These are phyloP conservation scores for Cliona cf. orientalis DNA, from an alignment of 37 sponge, comb jelly and placozoan genomes.

Conservation along the genomic window DNA sequence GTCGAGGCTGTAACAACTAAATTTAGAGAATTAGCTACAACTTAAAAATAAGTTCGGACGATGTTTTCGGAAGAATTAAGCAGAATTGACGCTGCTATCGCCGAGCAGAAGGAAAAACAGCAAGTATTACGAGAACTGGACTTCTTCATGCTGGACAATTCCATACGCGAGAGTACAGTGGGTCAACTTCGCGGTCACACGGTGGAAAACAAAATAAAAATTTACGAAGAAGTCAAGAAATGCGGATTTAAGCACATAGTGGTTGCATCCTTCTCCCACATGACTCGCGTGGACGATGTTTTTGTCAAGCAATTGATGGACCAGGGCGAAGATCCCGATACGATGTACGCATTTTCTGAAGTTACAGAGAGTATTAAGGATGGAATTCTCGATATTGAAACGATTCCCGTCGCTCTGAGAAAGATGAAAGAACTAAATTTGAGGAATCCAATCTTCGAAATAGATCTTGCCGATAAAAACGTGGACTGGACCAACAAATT, in stretches of 20 bases:
- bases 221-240: constrained; percentile 73
- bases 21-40: too few species aligned
- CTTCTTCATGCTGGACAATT: constrained; percentile 87
- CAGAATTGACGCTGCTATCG: too few species aligned
- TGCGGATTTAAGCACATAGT: constrained; percentile 75
- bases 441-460: constrained; percentile 71
- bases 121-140: constrained; percentile 69
- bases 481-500: constrained; percentile 61
- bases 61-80: too few species aligned
- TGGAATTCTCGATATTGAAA: constrained; percentile 57
- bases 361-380: constrained; percentile 42
- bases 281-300: constrained; percentile 79
- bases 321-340: constrained; percentile 56
- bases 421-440: constrained; percentile 77
- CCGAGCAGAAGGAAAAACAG: constrained; percentile 26
- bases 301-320: constrained; percentile 66
- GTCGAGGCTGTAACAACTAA: too few species aligned
- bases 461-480: constrained; percentile 52
- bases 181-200: constrained; percentile 87
- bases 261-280: constrained; percentile 80
- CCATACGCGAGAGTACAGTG: constrained; percentile 91
- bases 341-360: constrained; percentile 76
- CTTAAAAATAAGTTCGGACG: too few species aligned
- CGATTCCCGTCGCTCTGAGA: constrained; percentile 48
- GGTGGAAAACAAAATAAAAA: constrained; percentile 73